Evolutionary conservation across 2,888 invertebrate species (phyloP), one percentile per base, ranked within the genome.

Genomic region (Caenorhabditis becei): DNA sequence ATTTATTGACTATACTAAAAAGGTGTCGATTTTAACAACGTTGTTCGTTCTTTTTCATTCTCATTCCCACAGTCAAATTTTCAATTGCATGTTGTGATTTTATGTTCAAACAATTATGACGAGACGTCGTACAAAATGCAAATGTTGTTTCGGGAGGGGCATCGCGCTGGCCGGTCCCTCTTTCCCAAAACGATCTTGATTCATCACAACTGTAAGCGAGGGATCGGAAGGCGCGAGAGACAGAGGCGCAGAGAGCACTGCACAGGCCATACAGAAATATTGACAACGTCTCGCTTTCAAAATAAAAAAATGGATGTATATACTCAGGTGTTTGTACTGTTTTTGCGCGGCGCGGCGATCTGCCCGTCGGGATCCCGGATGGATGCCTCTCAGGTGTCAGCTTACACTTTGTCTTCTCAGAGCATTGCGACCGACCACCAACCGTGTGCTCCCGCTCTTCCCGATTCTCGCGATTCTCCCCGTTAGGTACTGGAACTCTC

Each of bases 1-100:
- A 74, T 74, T 65, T 74, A 74, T 74, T 74, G 72, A 74, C 72
- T 74, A 58, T 74, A 72, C 69, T 72, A 63, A 62, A 71, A 54
- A 49, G 49, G 62, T 20, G 41, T 32, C 28, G 53, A n/a, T 47
- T 47, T 47, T 61, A 41, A 61, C 41, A 47, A 18, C 47, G 32
- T 26, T 53, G 26, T 41, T 61, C 44, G 41, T 47, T 35, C 18
- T 35, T 28, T 44, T 49, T 37, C n/a, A 26, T 47, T 26, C 56
- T 49, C 62, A 65, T 54, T 56, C 67, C 54, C 67, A 56, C 37
- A 51, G 61, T 41, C 47, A 61, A 70, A 61, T 61, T 61, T 70
- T 61, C 49, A 47, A 41, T 58, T 59, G 47, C 32, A 47, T 70
- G 61, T 47, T 59, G 35, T 49, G 35, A 47, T 47, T 58, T 56